Base-by-base conservation (phyloP, 2,888 invertebrate genomes). In the Exephanes ischioxanthus region DNA sequence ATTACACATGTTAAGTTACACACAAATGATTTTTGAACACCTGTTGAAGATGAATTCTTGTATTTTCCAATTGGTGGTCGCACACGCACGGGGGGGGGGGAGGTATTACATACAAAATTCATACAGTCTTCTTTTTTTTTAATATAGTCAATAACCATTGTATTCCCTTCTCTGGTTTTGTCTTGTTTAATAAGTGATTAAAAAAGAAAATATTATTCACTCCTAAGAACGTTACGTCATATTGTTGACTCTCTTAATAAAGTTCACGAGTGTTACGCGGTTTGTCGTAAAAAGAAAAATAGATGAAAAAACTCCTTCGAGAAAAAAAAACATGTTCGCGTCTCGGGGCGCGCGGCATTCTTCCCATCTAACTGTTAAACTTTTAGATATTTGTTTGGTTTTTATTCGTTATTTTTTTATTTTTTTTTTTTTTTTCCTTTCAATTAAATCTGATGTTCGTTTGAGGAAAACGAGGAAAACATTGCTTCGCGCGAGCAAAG, bases 31-130 rank as follows among this genome's bases (percentile, higher is more conserved):
- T 78, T 81, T 80, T 63, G 26, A 75, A 80, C 91, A 92, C 90
- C 88, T 88, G 80, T 89, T 91, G 86, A 89, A 90, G 90, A 90
- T 91, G 89, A 89, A 92, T 90, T 90, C 87, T 87, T 89, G 89
- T 93, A 89, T 92, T 92, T 91, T 92, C 55, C 72, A 89, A 91
- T 87, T 88, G 87, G 87, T 90, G 88, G 89, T 89, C 91, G 90
- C 90, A 91, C 91, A 90, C 91, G 90, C 91, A 90, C 90, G 89
- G 80, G 80, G 61, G 58, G 76, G 22, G 58, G 41, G 76, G 77
- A 22, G 33, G 58, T 88, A 90, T 87, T 91, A 91, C 90, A 92
- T 92, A 93, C 91, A 92, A 92, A 90, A 88, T 92, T 83, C 90
- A 89, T 90, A 91, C 89, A 90, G 89, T 90, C 90, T 90, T 90